These are phyloP conservation scores for Donacobius atricapilla DNA, from an alignment of 2,113 vertebrate species.

Conservation along the genomic window DNA sequence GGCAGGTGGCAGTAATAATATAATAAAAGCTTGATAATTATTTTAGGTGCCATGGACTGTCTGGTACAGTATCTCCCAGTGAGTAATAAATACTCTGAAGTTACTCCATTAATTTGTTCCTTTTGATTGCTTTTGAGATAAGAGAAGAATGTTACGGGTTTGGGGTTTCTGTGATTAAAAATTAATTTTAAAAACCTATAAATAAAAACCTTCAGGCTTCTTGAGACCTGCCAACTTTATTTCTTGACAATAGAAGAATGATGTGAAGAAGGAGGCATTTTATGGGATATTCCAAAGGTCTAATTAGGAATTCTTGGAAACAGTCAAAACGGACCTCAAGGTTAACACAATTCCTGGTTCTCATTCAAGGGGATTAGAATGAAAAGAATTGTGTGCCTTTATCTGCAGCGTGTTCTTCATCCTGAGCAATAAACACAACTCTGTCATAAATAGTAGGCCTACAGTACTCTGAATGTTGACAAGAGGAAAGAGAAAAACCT, in stretches of 20 bases:
- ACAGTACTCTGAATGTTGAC: not conserved
- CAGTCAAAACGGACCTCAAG: not conserved
- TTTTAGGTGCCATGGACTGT: not conserved
- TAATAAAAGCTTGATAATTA: slow-evolving; percentile 4
- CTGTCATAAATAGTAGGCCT: slow-evolving; percentile 18
- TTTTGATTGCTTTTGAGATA: slow-evolving; percentile 19
- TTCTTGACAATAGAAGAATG: not conserved
- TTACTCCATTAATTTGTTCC: slow-evolving; percentile 18
- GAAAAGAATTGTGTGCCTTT: not conserved
- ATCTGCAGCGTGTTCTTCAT: not conserved
- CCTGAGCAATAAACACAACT: not conserved
- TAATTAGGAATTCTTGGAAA: not conserved
- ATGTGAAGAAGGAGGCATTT: not conserved
- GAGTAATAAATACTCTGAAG: slow-evolving; percentile 42
- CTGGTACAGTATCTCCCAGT: slow-evolving; percentile 26
- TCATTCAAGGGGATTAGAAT: not conserved
- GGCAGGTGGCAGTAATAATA: not conserved
- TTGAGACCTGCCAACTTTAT: not conserved
- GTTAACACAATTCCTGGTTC: not conserved
- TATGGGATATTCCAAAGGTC: not conserved
- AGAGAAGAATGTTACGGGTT: not conserved
- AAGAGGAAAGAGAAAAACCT: not conserved
- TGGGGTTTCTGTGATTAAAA: not conserved
- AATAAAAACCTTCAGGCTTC: not conserved
- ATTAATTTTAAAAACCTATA: not conserved